Percentiles rank a stretch among this genome's conserved stretches.
These are phyloP conservation scores for Thera britannica DNA, from an alignment of 2,888 invertebrate genomes.

Conservation along the genomic window DNA sequence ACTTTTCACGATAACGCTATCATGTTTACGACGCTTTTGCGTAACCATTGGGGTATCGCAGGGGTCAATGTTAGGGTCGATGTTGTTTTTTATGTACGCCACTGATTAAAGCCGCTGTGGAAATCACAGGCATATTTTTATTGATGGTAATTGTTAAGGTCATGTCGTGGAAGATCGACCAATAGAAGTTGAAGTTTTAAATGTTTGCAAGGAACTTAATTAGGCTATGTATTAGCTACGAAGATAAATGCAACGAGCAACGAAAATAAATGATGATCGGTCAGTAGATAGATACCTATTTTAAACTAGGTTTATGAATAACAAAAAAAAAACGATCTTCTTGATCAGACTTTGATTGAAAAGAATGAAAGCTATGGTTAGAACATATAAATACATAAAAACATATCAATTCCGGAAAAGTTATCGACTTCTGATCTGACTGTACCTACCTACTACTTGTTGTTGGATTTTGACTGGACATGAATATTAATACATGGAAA, in stretches of 20 bases:
- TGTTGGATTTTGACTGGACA: constrained; percentile 13
- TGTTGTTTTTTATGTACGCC: constrained; percentile 33
- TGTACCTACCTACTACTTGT: neutral
- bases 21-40: constrained; percentile 47
- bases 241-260: no score
- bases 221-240: neutral
- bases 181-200: constrained; percentile 1
- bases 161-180: constrained; percentile 5
- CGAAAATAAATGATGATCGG: neutral
- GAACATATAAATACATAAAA: no score
- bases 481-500: constrained; percentile 37
- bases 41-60: constrained; percentile 37
- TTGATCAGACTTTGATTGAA: no score
- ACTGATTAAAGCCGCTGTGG: constrained; percentile 7
- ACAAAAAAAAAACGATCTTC: no score
- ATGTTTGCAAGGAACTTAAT: neutral
- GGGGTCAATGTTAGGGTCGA: constrained; percentile 43
- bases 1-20: constrained; percentile 46
- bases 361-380: no score
- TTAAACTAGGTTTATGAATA: neutral
- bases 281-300: neutral
- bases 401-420: no score
- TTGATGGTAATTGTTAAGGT: constrained; percentile 14
- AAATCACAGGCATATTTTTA: constrained; percentile 11
- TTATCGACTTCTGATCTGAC: no score